Conservation (phyloP, 1,140 invertebrate genomes). For the Zelostemma sp. region DNA sequence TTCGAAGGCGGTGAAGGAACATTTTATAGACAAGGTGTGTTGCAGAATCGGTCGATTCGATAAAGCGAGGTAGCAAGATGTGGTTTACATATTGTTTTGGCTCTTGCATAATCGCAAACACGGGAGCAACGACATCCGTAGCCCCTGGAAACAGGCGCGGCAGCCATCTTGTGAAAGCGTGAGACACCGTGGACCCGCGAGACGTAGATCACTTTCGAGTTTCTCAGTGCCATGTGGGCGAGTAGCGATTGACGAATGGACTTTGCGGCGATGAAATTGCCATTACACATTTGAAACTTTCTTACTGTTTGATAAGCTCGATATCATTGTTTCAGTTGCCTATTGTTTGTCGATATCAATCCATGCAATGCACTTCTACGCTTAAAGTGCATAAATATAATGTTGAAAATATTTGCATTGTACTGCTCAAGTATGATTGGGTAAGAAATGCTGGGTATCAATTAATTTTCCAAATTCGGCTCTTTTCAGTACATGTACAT, state of each 20-base stretch:
- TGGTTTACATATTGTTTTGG: conserved; percentile 26
- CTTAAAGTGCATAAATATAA: too few species aligned
- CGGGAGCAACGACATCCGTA: conserved; percentile 18
- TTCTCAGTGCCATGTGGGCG: conserved; percentile 35
- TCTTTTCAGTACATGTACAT: too few species aligned
- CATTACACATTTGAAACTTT: not conserved
- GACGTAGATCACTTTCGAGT: conserved; percentile 45
- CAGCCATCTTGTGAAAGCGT: conserved; percentile 47
- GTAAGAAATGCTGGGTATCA: too few species aligned
- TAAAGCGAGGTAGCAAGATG: conserved; percentile 16
- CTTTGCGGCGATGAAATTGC: not conserved
- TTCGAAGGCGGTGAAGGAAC: not conserved
- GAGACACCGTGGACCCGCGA: conserved; percentile 38
- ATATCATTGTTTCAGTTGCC: too few species aligned
- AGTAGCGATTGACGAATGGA: conserved; percentile 31
- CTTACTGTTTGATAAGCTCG: too few species aligned
- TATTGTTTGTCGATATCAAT: too few species aligned
- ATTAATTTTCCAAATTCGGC: too few species aligned
- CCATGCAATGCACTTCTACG: too few species aligned
- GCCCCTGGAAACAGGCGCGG: conserved; percentile 12
- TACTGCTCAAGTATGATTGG: too few species aligned
- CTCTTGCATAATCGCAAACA: conserved; percentile 35
- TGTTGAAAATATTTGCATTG: too few species aligned
- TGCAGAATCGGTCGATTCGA: conserved; percentile 4
- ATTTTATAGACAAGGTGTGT: not conserved